Evolutionary conservation across 2,113 vertebrate species (phyloP).

Genomic region (Odocoileus hemionus): DNA sequence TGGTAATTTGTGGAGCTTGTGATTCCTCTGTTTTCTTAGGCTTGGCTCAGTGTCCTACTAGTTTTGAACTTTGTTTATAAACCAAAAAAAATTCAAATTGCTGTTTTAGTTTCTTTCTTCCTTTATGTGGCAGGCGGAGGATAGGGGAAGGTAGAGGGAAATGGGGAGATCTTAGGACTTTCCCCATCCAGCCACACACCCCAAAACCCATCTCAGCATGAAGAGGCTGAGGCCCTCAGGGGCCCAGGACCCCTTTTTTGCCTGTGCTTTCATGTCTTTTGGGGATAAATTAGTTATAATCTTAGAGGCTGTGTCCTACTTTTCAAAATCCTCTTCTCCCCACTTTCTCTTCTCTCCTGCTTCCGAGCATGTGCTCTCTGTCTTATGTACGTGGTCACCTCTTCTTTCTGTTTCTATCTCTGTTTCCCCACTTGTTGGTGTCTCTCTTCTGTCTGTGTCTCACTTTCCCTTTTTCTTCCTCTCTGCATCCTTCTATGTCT

Average conservation of each 20-base stretch:
- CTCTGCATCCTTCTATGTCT: neutral
- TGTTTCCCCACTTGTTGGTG: neutral
- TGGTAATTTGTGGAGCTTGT: neutral
- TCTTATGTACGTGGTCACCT: neutral
- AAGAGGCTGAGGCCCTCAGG: neutral
- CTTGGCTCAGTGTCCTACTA: neutral
- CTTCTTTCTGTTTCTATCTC: neutral
- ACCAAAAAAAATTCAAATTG: neutral
- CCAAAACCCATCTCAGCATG: neutral
- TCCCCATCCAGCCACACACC: neutral
- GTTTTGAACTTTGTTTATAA: neutral
- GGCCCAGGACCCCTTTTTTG: slow-evolving; percentile 67
- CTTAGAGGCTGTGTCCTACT: no score
- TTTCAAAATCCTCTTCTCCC: neutral
- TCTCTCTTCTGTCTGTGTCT: neutral
- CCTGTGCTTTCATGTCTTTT: neutral
- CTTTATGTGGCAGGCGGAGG: neutral
- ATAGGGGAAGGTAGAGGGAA: neutral
- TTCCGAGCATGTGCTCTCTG: neutral
- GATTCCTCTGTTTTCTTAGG: neutral
- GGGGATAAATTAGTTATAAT: neutral
- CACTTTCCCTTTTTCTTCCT: neutral
- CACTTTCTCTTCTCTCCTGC: neutral
- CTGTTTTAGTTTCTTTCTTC: neutral
- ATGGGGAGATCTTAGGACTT: neutral